Percentiles rank a stretch among this genome's conserved stretches.
Evolutionary conservation across 1,140 invertebrate genomes (phyloP).

Genomic region (Potamilus streckersoni): DNA sequence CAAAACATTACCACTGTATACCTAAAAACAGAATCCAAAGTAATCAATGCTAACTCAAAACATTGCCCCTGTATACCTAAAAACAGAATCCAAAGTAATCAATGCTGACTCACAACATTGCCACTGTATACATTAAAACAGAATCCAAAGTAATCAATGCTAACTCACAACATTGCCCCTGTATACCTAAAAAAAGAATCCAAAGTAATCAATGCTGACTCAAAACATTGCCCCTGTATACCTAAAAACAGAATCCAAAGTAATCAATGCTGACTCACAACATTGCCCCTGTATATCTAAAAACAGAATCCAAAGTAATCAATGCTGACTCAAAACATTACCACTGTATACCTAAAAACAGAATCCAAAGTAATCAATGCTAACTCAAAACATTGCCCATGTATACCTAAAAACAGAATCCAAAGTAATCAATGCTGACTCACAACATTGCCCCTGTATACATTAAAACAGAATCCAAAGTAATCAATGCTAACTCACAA

Average conservation of each 20-base stretch:
- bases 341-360: conserved; percentile 3
- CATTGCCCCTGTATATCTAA: conserved; percentile 10
- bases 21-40: too few relatives aligned
- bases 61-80: conserved; percentile 10
- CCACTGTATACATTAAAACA: conserved; percentile 4
- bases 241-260: too few relatives aligned
- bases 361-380: neutral
- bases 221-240: conserved; percentile 25
- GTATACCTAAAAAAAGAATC: too few relatives aligned
- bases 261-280: conserved; percentile 16
- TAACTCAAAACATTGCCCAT: conserved; percentile 24
- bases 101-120: conserved; percentile 18
- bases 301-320: neutral
- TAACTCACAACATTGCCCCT: conserved; percentile 26
- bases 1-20: conserved; percentile 24
- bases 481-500: conserved; percentile 16
- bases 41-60: conserved; percentile 15
- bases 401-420: too few relatives aligned
- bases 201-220: neutral
- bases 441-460: conserved; percentile 23
- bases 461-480: too few relatives aligned
- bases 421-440: neutral
- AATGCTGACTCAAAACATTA: conserved; percentile 16
- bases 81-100: neutral
- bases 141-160: neutral